phyloP scores from a whole-genome alignment of 1,140 invertebrate genomes.

The Drosophila serrata region DNA sequence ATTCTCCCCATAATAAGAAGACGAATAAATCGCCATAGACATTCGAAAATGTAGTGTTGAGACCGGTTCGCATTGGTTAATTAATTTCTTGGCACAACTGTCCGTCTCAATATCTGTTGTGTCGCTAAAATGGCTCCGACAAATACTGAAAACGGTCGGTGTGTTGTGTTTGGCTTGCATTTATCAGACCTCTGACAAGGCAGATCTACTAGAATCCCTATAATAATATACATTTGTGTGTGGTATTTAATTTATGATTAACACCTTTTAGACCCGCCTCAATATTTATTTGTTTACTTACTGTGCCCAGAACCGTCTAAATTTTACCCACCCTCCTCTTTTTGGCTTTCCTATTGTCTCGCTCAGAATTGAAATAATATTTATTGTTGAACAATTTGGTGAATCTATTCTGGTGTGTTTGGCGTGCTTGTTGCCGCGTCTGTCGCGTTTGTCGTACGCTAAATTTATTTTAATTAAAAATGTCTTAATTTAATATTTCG shows the following conservation, averaged over 20 bases:
- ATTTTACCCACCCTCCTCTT: background rate
- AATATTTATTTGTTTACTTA: slow-evolving; percentile 71
- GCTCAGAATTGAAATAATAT: slow-evolving; percentile 46
- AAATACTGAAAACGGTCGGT: slow-evolving; percentile 5
- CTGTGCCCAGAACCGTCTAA: slow-evolving; percentile 11
- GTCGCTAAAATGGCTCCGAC: slow-evolving; percentile 17
- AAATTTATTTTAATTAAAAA: slow-evolving; percentile 82
- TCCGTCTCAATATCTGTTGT: slow-evolving; percentile 34
- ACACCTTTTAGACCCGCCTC: slow-evolving; percentile 60
- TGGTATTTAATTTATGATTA: slow-evolving; percentile 62
- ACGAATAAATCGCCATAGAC: slow-evolving; percentile 11
- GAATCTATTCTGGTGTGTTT: slow-evolving; percentile 41
- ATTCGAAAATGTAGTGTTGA: slow-evolving; percentile 30
- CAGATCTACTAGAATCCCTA: slow-evolving; percentile 32
- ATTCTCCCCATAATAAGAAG: background rate
- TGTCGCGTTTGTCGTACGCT: slow-evolving; percentile 56
- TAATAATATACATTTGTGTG: slow-evolving; percentile 5
- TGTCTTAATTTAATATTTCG: slow-evolving; percentile 74
- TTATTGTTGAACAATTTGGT: slow-evolving; percentile 58
- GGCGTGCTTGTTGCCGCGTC: slow-evolving; percentile 21
- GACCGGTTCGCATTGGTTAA: slow-evolving; percentile 46
- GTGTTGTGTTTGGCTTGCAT: slow-evolving; percentile 42
- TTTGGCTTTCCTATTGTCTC: slow-evolving; percentile 3
- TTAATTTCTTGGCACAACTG: slow-evolving; percentile 78
- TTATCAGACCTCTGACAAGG: slow-evolving; percentile 46